Evolutionary conservation across 2,113 vertebrate genomes (phyloP).

Genomic region (Oceanites oceanicus): DNA sequence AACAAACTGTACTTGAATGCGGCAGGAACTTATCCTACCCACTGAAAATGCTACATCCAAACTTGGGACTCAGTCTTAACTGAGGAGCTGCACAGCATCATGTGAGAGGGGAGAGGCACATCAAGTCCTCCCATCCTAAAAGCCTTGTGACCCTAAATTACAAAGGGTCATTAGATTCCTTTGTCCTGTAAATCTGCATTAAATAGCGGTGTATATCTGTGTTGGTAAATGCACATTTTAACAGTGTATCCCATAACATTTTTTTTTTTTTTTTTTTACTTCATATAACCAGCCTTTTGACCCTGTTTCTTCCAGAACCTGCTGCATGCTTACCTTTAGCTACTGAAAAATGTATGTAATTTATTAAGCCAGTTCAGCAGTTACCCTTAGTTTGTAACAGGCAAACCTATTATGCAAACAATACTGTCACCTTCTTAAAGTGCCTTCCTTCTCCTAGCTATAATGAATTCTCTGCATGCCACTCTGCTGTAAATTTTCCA

Average conservation of each 20-base stretch:
- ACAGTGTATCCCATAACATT: neutral
- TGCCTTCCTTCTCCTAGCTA: neutral
- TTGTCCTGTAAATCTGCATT: neutral
- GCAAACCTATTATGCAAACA: conserved; percentile 1
- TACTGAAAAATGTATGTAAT: neutral
- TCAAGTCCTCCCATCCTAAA: neutral
- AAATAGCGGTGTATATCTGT: neutral
- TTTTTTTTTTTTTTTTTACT: neutral
- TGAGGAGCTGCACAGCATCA: neutral
- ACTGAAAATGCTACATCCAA: neutral
- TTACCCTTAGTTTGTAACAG: neutral
- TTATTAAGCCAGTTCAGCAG: neutral
- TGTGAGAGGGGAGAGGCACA: neutral
- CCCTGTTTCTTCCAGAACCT: neutral
- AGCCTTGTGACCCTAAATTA: neutral
- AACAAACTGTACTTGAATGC: neutral
- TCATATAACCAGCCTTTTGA: neutral
- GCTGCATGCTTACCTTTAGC: neutral
- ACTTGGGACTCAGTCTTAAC: neutral
- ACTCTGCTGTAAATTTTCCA: conserved; percentile 16
- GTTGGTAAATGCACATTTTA: neutral
- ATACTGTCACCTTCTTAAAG: neutral
- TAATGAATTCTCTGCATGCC: conserved; percentile 34
- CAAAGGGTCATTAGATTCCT: neutral
- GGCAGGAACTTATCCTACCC: neutral